These are phyloP conservation scores for Tachina grossa DNA, from an alignment of 2,888 invertebrate genomes.

Conservation along the genomic window DNA sequence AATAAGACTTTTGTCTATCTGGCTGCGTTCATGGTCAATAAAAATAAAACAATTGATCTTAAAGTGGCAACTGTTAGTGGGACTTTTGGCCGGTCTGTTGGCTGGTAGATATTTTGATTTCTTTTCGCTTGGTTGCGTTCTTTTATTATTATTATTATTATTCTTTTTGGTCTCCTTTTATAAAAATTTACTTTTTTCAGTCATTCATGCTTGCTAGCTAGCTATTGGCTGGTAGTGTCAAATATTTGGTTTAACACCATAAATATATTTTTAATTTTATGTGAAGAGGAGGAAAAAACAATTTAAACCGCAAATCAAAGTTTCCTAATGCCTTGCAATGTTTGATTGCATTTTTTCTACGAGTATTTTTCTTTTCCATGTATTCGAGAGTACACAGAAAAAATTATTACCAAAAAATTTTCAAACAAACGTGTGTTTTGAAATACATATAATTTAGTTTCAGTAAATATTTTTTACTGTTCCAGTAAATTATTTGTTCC, in stretches of 20 bases:
- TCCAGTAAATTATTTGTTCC: no score
- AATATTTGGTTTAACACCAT: conserved; percentile 68
- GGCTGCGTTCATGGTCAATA: conserved; percentile 66
- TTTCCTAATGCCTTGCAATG: conserved; percentile 21
- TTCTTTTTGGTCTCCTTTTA: neutral
- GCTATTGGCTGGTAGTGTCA: conserved; percentile 59
- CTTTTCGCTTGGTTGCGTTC: conserved; percentile 17
- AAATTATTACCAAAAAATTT: no score
- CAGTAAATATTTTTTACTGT: no score
- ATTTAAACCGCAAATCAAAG: conserved; percentile 41
- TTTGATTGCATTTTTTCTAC: conserved; percentile 11
- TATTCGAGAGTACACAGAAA: no score
- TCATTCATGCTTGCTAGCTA: conserved; percentile 45
- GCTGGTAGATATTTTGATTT: conserved; percentile 3
- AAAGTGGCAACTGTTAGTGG: conserved; percentile 12
- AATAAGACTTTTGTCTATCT: neutral
- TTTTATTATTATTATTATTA: neutral
- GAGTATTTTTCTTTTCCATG: no score
- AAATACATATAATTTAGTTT: no score
- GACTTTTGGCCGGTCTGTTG: neutral
- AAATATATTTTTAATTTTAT: conserved; percentile 52
- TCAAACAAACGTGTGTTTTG: no score
- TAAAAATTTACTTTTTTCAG: conserved; percentile 49
- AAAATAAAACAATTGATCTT: conserved; percentile 69
- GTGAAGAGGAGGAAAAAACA: conserved; percentile 15